These are phyloP conservation scores for Proisotoma minuta DNA, from an alignment of 2,888 invertebrate genomes.

Conservation along the genomic window DNA sequence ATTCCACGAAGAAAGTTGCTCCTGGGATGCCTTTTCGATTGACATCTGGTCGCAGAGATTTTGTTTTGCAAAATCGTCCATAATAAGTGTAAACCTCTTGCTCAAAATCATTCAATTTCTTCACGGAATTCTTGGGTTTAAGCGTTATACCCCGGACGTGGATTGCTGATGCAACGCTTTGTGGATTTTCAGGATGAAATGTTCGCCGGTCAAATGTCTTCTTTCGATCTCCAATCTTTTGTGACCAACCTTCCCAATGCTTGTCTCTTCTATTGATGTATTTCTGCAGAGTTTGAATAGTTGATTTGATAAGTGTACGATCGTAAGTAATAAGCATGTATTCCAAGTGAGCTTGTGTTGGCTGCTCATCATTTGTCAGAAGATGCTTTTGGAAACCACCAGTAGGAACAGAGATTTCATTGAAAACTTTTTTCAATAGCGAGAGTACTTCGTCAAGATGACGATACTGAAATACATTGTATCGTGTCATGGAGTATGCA, in stretches of 20 bases:
- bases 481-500: conserved; percentile 42
- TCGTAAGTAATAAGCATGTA: conserved; percentile 42
- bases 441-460: conserved; percentile 39
- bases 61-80: conserved; percentile 40
- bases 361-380: conserved; percentile 22
- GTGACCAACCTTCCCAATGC: conserved; percentile 37
- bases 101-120: conserved; percentile 28
- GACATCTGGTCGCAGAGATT: conserved; percentile 21
- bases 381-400: conserved; percentile 10
- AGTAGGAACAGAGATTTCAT: not conserved
- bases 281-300: conserved; percentile 25
- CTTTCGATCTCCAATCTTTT: conserved; percentile 27
- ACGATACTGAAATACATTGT: conserved; percentile 43
- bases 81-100: conserved; percentile 37
- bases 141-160: conserved; percentile 38
- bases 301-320: conserved; percentile 18
- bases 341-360: conserved; percentile 33
- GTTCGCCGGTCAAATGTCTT: conserved; percentile 44
- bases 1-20: conserved; percentile 13
- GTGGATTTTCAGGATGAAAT: conserved; percentile 39
- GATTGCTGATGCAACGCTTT: conserved; percentile 45
- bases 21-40: conserved; percentile 33
- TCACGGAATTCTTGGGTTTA: conserved; percentile 19
- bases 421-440: conserved; percentile 26
- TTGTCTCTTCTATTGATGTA: conserved; percentile 31